Base-by-base conservation (phyloP, 2,797 vertebrate genomes). In the Poecile montanus region DNA sequence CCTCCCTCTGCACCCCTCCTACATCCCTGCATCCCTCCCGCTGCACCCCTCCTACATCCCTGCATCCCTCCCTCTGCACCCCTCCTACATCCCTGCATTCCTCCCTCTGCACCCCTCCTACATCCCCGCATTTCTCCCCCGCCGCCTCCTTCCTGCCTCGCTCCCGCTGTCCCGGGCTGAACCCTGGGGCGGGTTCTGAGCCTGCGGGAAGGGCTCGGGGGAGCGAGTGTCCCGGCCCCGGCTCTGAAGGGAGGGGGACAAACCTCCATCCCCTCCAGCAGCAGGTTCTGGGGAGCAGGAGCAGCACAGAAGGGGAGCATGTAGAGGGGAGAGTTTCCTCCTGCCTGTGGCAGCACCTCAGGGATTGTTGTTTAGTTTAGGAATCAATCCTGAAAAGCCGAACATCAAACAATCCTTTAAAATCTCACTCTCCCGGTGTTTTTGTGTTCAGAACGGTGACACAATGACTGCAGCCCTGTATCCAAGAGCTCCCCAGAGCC, bases 141-240 rank as follows among this genome's bases (percentile, higher is more conserved):
- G 2, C 10, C 2, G 3, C 34, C 16, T 38, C 60, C 75, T 6
- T 2, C 22, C 42, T 15, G 3, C 44, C 75, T 44, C 23, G 13
- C 56, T 45, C 32, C 58, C 6, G 0, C 58, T 70, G 61, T 50
- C 65, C 54, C 51, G 1, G 40, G 67, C 60, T 83, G 56, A 83
- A 34, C 51, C 32, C 63, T 17, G 42, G 7, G 25, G 3, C 15
- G 34, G 15, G 6, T 66, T 20, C 47, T 12, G 53, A 19, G 25
- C 44, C 26, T 16, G 27, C 2, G 3, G n/a, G 18, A 54, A 16
- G 12, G 13, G 34, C 13, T 12, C 0, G 1, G 27, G 16, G 2
- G 0, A 53, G 21, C 0, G 1, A 44, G 13, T 2, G 11, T 7
- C 12, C 53, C n/a, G 0, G 22, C 76, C 26, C 60, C 19, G 22